These are phyloP conservation scores for Tetraneura akinire DNA, from an alignment of 1,140 invertebrate genomes.

Conservation along the genomic window DNA sequence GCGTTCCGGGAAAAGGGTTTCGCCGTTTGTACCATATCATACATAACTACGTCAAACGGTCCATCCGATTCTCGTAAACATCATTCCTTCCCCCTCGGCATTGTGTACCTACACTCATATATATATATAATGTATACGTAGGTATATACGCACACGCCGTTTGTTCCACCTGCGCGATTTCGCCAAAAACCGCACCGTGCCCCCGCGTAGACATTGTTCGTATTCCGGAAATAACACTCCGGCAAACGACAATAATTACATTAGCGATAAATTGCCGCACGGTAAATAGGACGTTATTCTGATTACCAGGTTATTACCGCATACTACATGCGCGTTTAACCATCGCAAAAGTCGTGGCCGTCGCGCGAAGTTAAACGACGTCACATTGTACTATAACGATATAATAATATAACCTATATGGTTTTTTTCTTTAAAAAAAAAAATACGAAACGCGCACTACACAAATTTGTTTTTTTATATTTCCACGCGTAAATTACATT, in stretches of 20 bases:
- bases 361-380: too few species aligned
- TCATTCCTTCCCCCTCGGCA: background rate
- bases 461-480: too few species aligned
- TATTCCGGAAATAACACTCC: conserved; percentile 21
- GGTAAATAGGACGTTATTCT: background rate
- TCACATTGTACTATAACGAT: too few species aligned
- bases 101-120: too few species aligned
- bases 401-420: too few species aligned
- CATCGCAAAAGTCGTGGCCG: background rate
- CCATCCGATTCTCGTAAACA: conserved; percentile 51
- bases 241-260: conserved; percentile 10
- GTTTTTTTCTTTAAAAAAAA: too few species aligned
- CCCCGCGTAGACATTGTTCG: background rate
- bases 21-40: background rate
- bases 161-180: conserved; percentile 30
- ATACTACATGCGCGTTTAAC: background rate
- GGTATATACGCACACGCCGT: background rate
- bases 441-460: too few species aligned
- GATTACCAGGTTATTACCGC: background rate
- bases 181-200: background rate
- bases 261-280: conserved; percentile 4
- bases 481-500: too few species aligned
- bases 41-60: conserved; percentile 41
- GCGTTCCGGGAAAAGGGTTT: background rate
- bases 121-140: too few species aligned